A percentile compares a stretch with the other conserved stretches of the same genome.
These are phyloP conservation scores for Verasper variegatus DNA, from an alignment of 2,113 vertebrate species.

Conservation along the genomic window DNA sequence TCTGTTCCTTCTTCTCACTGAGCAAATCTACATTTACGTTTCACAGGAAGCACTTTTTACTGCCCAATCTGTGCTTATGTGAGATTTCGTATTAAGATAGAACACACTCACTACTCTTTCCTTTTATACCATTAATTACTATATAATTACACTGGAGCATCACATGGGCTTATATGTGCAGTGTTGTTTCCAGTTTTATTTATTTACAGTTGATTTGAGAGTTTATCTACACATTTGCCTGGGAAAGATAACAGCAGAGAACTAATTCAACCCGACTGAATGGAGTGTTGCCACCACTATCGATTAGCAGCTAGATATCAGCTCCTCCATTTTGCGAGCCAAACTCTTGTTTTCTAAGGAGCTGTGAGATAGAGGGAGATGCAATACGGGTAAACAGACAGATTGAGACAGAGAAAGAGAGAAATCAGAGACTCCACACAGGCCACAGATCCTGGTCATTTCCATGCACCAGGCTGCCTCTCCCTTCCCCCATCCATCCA, in stretches of 20 bases:
- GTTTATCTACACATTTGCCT: constrained; percentile 15
- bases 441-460: constrained; percentile 76
- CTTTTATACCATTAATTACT: constrained; percentile 6
- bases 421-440: constrained; percentile 59
- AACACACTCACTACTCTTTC: constrained; percentile 9
- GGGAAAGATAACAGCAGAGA: constrained; percentile 13
- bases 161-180: not conserved
- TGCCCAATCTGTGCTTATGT: constrained; percentile 25
- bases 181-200: constrained; percentile 4
- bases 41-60: constrained; percentile 12
- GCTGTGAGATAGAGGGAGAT: constrained; percentile 6
- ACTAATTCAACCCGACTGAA: constrained; percentile 31
- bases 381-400: constrained; percentile 30
- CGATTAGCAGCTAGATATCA: constrained; percentile 45
- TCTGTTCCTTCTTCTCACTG: constrained; percentile 19
- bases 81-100: constrained; percentile 44
- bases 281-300: constrained; percentile 30
- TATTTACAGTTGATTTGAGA: constrained; percentile 24
- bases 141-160: not conserved
- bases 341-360: constrained; percentile 32
- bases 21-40: constrained; percentile 50
- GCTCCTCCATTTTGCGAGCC: constrained; percentile 18
- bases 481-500: constrained; percentile 73
- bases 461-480: constrained; percentile 72
- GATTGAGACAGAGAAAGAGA: constrained; percentile 34